Evolutionary conservation across 1,140 invertebrate species (phyloP).

Genomic region (Micrasema minimum): DNA sequence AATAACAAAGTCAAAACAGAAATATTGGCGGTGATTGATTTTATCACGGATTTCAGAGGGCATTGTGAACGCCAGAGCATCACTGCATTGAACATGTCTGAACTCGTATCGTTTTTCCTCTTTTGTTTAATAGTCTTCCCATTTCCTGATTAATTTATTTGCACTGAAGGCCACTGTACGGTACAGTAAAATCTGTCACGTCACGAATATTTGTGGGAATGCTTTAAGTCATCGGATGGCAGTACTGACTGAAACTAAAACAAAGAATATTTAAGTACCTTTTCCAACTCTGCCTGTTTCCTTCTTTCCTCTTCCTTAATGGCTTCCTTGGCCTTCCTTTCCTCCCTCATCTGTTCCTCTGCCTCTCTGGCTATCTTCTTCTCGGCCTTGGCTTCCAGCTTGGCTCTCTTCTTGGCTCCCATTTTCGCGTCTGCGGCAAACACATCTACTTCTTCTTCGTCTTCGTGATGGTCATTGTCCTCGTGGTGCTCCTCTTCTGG

Average conservation of each 20-base stretch:
- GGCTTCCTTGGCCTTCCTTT: slow-evolving; percentile 76
- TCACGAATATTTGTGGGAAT: too few relatives aligned
- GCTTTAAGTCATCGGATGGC: too few relatives aligned
- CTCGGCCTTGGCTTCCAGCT: slow-evolving; percentile 92
- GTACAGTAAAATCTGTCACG: too few relatives aligned
- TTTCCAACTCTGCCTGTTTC: slow-evolving; percentile 72
- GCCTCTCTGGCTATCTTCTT: slow-evolving; percentile 85
- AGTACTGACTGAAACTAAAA: slow-evolving; percentile 5
- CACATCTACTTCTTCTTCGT: slow-evolving; percentile 60
- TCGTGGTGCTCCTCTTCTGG: slow-evolving; percentile 60
- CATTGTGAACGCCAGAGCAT: too few relatives aligned
- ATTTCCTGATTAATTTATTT: too few relatives aligned
- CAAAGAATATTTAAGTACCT: slow-evolving; percentile 54
- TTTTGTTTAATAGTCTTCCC: too few relatives aligned
- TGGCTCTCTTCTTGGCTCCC: slow-evolving; percentile 92
- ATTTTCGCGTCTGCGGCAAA: slow-evolving; percentile 77
- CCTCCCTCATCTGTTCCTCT: slow-evolving; percentile 77
- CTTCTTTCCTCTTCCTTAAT: slow-evolving; percentile 78
- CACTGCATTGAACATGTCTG: too few relatives aligned
- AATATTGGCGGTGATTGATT: too few relatives aligned
- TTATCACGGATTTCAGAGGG: too few relatives aligned
- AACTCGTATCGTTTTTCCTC: too few relatives aligned
- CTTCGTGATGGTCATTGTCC: slow-evolving; percentile 59
- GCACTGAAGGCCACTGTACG: too few relatives aligned
- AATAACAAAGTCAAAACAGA: too few relatives aligned